Percentiles rank a stretch among this genome's conserved stretches.
Conservation (phyloP, 2,113 vertebrate species). For the Clarias gariepinus region DNA sequence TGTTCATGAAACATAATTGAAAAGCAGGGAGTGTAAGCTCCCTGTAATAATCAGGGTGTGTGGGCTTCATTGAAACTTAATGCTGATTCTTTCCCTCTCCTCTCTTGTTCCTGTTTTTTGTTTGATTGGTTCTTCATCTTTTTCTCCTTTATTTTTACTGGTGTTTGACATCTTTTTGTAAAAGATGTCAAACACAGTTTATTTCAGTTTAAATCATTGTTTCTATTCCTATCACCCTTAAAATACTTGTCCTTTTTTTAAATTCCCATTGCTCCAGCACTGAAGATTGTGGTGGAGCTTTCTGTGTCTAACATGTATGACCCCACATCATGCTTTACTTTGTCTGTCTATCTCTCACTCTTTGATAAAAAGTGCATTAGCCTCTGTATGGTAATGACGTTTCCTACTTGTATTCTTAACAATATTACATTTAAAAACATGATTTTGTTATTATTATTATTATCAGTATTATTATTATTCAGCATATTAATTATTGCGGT, state of each 20-base stretch:
- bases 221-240: too few species aligned
- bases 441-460: background rate
- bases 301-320: too few species aligned
- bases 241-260: too few species aligned
- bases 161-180: too few species aligned
- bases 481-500: background rate
- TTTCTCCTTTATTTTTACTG: background rate
- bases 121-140: background rate
- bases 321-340: too few species aligned
- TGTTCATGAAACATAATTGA: slow-evolving; percentile 6
- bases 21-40: slow-evolving; percentile 20
- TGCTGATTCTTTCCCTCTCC: background rate
- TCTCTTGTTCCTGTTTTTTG: too few species aligned
- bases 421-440: slow-evolving; percentile 32
- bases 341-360: too few species aligned
- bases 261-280: too few species aligned
- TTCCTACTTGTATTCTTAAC: background rate
- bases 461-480: slow-evolving; percentile 8
- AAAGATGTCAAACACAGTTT: too few species aligned
- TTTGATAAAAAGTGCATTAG: slow-evolving; percentile 20
- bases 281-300: too few species aligned
- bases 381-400: background rate
- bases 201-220: too few species aligned
- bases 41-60: slow-evolving; percentile 46
- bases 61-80: slow-evolving; percentile 26